These are phyloP conservation scores for Cacoxenus indagator DNA, from an alignment of 2,888 invertebrate genomes.

Conservation along the genomic window DNA sequence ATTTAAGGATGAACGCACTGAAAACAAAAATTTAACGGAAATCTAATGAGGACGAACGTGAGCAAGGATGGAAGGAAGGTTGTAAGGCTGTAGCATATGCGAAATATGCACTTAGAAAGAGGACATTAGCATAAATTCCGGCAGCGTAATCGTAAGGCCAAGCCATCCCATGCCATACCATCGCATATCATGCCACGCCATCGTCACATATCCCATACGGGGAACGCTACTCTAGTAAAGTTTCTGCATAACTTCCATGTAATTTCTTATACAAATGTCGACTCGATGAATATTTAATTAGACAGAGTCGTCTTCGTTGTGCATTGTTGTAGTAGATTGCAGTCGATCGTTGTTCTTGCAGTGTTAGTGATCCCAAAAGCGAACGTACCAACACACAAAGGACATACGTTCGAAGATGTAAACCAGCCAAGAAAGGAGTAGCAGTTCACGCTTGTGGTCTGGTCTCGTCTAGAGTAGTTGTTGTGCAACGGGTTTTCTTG, in stretches of 20 bases:
- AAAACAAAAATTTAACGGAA: conserved; percentile 52
- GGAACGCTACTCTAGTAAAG: background rate
- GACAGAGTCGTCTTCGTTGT: no score
- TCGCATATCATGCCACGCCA: no score
- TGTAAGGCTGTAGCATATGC: conserved; percentile 4
- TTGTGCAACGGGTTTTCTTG: no score
- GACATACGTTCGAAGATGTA: no score
- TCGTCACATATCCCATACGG: background rate
- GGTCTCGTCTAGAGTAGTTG: no score
- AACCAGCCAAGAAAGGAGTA: no score
- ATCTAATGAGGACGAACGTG: conserved; percentile 48
- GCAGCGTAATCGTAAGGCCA: background rate
- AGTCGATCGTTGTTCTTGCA: no score
- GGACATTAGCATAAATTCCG: conserved; percentile 42
- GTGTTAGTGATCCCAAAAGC: no score
- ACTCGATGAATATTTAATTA: conserved; percentile 68
- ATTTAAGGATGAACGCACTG: background rate
- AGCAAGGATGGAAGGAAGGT: background rate
- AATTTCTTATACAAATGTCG: conserved; percentile 53
- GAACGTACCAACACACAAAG: no score
- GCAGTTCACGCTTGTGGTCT: no score
- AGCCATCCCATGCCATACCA: no score
- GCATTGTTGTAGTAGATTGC: no score
- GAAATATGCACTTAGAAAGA: conserved; percentile 23
- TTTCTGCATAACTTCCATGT: conserved; percentile 12